Evolutionary conservation across 2,113 vertebrate genomes (phyloP).

Genomic region (Protobothrops flavoviridis): DNA sequence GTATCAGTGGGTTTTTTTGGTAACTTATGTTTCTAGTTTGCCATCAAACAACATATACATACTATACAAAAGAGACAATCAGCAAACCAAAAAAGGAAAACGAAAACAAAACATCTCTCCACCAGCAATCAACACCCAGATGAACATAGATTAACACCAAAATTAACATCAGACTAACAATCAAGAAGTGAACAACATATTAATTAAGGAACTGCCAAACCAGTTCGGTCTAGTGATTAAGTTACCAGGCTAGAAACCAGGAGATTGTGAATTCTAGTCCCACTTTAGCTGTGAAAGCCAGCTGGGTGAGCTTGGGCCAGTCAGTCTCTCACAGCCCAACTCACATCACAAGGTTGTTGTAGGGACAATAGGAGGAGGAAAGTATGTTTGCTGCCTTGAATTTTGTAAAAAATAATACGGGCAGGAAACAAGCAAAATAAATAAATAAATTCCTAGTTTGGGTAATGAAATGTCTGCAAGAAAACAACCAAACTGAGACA

Average conservation of each 20-base stretch:
- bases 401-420: no score
- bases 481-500: no score
- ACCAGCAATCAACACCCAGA: background rate
- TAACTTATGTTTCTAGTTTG: background rate
- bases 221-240: background rate
- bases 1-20: background rate
- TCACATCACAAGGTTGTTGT: no score
- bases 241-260: background rate
- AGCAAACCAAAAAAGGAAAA: background rate
- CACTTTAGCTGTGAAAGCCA: background rate
- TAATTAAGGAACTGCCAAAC: background rate
- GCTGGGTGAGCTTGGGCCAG: no score
- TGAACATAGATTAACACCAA: background rate
- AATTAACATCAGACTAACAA: background rate
- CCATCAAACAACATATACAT: background rate
- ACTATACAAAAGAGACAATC: background rate
- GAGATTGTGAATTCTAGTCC: background rate
- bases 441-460: no score
- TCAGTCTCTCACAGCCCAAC: no score
- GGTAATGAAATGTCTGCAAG: no score
- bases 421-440: no score
- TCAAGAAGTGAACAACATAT: background rate
- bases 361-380: no score
- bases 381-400: no score
- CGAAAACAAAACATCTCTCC: background rate